phyloP scores from a whole-genome alignment of 2,888 invertebrate species.

The Calliscelio sp. region DNA sequence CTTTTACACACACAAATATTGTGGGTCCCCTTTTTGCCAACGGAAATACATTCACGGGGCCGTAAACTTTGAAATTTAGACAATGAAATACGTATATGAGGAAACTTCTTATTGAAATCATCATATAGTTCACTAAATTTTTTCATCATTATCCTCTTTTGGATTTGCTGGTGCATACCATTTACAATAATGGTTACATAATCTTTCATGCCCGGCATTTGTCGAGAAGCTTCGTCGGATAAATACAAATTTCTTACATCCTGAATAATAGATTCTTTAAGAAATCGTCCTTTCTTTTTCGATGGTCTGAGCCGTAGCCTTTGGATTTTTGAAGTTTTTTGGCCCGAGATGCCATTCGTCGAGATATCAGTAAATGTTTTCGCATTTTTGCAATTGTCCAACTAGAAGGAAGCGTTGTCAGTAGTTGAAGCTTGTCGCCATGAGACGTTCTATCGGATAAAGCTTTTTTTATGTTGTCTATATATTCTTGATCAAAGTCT shows the following conservation, averaged over 20 bases:
- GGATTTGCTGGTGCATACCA: conserved; percentile 18
- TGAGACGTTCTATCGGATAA: conserved; percentile 27
- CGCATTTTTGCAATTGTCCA: conserved; percentile 41
- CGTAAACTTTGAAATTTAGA: conserved; percentile 46
- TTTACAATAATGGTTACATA: conserved; percentile 22
- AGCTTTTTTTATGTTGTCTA: conserved; percentile 33
- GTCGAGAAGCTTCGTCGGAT: conserved; percentile 23
- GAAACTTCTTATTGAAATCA: conserved; percentile 32
- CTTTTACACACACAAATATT: conserved; percentile 40
- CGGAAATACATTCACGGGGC: conserved; percentile 48
- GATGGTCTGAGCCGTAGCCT: conserved; percentile 17
- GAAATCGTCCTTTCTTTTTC: conserved; percentile 34
- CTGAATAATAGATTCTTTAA: not conserved
- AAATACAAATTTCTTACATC: conserved; percentile 35
- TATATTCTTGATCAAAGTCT: not conserved
- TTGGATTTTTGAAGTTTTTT: conserved; percentile 20
- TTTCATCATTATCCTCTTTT: conserved; percentile 41
- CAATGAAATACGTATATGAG: conserved; percentile 37
- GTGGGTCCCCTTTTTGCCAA: conserved; percentile 42
- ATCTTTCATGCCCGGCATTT: conserved; percentile 37
- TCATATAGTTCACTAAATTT: conserved; percentile 18
- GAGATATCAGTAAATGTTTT: conserved; percentile 10
- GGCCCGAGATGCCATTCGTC: conserved; percentile 25
- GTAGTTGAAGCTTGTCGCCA: conserved; percentile 34
- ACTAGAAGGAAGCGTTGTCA: conserved; percentile 27